phyloP scores from a whole-genome alignment of 2,888 invertebrate genomes.

The Chloroclysta siterata region DNA sequence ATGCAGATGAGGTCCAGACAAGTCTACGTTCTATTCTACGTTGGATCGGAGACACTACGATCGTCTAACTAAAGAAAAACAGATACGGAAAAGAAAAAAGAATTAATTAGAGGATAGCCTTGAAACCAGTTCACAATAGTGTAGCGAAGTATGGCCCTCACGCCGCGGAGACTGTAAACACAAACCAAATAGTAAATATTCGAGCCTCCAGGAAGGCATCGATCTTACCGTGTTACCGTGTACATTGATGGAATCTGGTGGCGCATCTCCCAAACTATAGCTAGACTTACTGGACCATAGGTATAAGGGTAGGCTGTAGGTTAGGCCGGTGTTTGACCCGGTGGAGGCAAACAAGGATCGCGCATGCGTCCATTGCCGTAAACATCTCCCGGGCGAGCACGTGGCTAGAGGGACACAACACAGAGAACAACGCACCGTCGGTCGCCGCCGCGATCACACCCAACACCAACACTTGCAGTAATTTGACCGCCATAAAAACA shows the following conservation, averaged over 20 bases:
- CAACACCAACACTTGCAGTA: constrained; percentile 88
- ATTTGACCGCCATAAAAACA: constrained; percentile 92
- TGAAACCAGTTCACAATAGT: constrained; percentile 44
- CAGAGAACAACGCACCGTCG: constrained; percentile 70
- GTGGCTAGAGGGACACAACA: constrained; percentile 52
- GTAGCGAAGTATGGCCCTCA: constrained; percentile 39
- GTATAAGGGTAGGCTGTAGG: constrained; percentile 70
- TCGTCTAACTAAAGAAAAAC: constrained; percentile 27
- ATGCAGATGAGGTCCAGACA: constrained; percentile 40
- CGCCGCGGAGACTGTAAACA: constrained; percentile 43
- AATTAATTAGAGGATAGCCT: constrained; percentile 44
- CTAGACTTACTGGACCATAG: constrained; percentile 72
- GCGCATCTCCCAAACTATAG: constrained; percentile 62
- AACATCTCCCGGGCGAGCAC: constrained; percentile 69
- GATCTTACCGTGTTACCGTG: constrained; percentile 41
- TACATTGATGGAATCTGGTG: constrained; percentile 40
- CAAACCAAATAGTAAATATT: constrained; percentile 22
- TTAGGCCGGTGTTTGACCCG: constrained; percentile 81
- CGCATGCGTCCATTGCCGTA: constrained; percentile 80
- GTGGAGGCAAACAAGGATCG: constrained; percentile 72
- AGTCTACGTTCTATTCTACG: constrained; percentile 21
- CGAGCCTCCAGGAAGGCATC: constrained; percentile 29
- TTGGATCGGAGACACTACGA: constrained; percentile 17
- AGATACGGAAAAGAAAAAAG: constrained; percentile 39
- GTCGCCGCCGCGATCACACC: constrained; percentile 80